Base-by-base conservation (phyloP, 2,113 vertebrate genomes). In the Grantiella picta region DNA sequence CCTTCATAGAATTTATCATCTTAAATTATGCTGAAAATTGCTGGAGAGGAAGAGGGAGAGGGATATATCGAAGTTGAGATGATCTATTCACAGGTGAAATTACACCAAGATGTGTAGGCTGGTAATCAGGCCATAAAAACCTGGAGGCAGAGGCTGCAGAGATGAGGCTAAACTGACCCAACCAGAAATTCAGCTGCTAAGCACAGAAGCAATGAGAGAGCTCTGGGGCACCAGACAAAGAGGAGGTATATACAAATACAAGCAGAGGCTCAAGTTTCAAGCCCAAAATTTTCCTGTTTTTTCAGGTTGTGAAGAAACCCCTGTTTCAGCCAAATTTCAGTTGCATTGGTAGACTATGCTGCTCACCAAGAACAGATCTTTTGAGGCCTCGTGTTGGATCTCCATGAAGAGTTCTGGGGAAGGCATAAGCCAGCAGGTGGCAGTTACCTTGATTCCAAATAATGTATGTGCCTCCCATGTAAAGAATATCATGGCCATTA, bases 391-490 rank as follows among this genome's bases (percentile, higher is more conserved):
- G 2, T 29, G 16, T 0, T 49, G 22, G 8, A 78, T 66, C 31
- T 71, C 23, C 22, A 29, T n/a, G 11, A 81, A 61, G 15, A 81
- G 21, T 27, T 66, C 29, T 63, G 11, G 9, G 15, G 7, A 44
- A 5, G 70, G n/a, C 8, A 27, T 31, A 70, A 70, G 5, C 6
- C 56, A 86, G n/a, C 20, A n/a, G 19, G 36, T 12, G 27, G 16
- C n/a, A 82, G 25, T 18, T 11, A n/a, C 4, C 5, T 54, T 44
- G 28, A 63, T 40, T 73, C 24, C 40, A 29, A 72, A 17, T n/a
- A 56, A 53, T 6, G 2, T 4, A 18, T 3, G 3, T n/a, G 5
- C 1, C 28, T 5, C 14, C 11, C 11, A 7, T 8, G 7, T 8
- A 36, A 56, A 15, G 11, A 15, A 19, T 29, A 76, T 22, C 8